Evolutionary conservation across 2,113 vertebrate genomes (phyloP).

Genomic region (Bubalus kerabau): DNA sequence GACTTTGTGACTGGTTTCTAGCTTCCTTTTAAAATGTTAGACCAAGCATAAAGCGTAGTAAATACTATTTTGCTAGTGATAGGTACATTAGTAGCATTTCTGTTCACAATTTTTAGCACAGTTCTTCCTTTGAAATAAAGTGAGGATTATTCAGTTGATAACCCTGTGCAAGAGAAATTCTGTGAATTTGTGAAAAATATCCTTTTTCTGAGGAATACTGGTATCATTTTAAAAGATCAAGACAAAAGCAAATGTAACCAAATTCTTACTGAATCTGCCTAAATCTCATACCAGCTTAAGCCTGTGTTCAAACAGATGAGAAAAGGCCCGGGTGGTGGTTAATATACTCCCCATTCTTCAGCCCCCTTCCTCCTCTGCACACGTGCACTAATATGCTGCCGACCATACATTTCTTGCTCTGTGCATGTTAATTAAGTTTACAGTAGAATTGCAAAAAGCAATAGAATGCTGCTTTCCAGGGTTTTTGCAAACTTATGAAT

Average conservation of each 20-base stretch:
- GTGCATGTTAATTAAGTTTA: not conserved
- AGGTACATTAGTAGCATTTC: not conserved
- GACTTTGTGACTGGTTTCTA: not conserved
- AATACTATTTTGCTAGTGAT: not conserved
- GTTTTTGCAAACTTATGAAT: not conserved
- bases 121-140: not conserved
- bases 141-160: not conserved
- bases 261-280: not conserved
- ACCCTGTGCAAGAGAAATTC: not conserved
- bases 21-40: not conserved
- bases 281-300: not conserved
- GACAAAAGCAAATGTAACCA: not conserved
- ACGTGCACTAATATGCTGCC: rapidly evolving
- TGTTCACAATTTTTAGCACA: not conserved
- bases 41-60: not conserved
- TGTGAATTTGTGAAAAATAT: not conserved
- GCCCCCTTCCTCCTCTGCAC: not conserved
- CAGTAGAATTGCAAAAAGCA: not conserved
- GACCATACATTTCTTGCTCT: not conserved
- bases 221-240: not conserved
- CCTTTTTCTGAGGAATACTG: not conserved
- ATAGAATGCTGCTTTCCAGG: not conserved
- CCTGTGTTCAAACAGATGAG: not conserved
- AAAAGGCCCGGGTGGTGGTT: not conserved
- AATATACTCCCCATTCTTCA: not conserved